Conservation (phyloP, 1,140 invertebrate genomes). For the Orchesella cincta region DNA sequence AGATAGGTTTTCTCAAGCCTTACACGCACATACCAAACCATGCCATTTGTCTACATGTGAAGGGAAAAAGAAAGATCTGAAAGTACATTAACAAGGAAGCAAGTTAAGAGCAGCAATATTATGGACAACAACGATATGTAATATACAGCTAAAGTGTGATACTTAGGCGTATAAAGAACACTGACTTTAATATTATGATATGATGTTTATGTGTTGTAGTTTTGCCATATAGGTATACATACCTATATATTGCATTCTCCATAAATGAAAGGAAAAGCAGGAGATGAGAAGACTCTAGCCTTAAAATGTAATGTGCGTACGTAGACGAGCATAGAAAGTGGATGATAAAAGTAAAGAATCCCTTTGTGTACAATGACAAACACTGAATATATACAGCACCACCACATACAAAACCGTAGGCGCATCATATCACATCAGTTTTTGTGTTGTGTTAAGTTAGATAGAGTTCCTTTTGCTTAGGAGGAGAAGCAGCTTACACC, state of each 20-base stretch:
- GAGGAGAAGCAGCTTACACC: background rate
- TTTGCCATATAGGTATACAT: background rate
- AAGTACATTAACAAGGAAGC: constrained; percentile 16
- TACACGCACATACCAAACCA: background rate
- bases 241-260: too few species aligned
- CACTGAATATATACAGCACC: background rate
- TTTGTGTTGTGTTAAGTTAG: too few species aligned
- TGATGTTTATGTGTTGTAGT: constrained; percentile 1
- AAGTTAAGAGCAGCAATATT: background rate
- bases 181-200: background rate
- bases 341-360: constrained; percentile 20
- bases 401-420: background rate
- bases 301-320: background rate
- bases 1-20: background rate
- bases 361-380: constrained; percentile 20
- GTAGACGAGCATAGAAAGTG: constrained; percentile 2
- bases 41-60: constrained; percentile 2
- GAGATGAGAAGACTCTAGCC: background rate
- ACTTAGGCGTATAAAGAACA: constrained; percentile 1
- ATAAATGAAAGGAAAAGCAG: background rate
- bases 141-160: too few species aligned
- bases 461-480: background rate
- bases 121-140: too few species aligned
- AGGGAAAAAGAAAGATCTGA: constrained; percentile 14
- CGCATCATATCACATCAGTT: background rate